Evolutionary conservation across 1,140 invertebrate genomes (phyloP), one percentile per base, ranked within the genome.

Genomic region (Phocides pigmalion): DNA sequence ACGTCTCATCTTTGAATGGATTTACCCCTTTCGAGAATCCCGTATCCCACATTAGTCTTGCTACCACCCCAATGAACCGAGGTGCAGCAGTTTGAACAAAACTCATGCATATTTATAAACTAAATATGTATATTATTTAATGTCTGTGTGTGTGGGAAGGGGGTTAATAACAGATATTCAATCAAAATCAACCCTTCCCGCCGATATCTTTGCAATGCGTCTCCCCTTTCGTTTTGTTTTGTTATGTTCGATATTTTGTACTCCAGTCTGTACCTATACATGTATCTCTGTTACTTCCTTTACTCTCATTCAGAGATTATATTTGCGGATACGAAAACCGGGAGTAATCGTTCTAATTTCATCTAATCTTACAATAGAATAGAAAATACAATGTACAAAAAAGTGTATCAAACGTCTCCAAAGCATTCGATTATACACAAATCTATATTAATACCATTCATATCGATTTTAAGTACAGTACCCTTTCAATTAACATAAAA

Each of bases 61-160:
- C 54, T 47, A 64, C 68, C 59, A 62, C 61, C 54, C 46, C 22
- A 12, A 66, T 32, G 22, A 63, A 47, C 66, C 56, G 68, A 71
- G 64, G 68, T 67, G 70, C 70, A 77, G 75, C 71, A 81, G 83
- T 76, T 83, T 80, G 80, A 84, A 81, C 82, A 74, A 81, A 81
- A 81, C 81, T 90, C 87, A 89, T 90, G 90, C 81, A 89, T 90
- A 92, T 92, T 90, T 86, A 87, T 87, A 87, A 86, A 82, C 72
- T 81, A 81, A 79, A 82, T 73, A 75, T 78, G 79, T 87, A 82
- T 81, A 87, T 86, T 85, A 85, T 87, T 84, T 85, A 81, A 84
- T 82, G 80, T 81, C 81, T 90, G 84, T 83, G 74, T 86, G 82
- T 58, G 79, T 66, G 56, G 70, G 79, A 78, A 72, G 81, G 77